Conservation (phyloP, 2,797 vertebrate species). For the Bradypus variegatus region DNA sequence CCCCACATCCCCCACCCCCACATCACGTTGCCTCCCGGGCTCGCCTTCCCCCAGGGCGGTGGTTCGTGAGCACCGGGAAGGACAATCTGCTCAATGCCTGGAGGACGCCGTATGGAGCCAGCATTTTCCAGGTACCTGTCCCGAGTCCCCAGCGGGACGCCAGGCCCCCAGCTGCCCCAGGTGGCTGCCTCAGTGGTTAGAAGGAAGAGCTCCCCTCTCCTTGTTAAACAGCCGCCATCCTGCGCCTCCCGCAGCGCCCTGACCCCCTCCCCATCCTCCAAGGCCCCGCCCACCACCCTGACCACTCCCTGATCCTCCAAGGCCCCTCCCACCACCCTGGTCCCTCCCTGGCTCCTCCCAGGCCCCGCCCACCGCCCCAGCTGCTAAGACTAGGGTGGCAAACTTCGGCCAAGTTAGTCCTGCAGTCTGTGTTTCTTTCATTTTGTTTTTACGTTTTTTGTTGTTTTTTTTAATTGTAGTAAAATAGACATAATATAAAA, state of each 20-base stretch:
- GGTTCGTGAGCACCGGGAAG: constrained; percentile 91
- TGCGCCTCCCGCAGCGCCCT: not conserved
- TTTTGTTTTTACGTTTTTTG: too few relatives aligned
- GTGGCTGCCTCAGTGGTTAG: not conserved
- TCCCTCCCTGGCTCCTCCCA: too few relatives aligned
- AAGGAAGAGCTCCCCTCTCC: too few relatives aligned
- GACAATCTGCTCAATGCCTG: constrained; percentile 87
- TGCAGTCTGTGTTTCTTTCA: not conserved
- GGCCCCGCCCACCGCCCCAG: too few relatives aligned
- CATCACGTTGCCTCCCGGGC: accelerated
- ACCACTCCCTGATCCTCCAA: too few relatives aligned
- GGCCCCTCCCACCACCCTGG: too few relatives aligned
- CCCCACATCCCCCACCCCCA: accelerated
- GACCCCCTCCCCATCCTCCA: not conserved
- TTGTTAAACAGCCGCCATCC: too few relatives aligned
- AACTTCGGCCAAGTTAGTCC: not conserved
- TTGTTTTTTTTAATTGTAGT: too few relatives aligned
- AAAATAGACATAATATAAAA: too few relatives aligned
- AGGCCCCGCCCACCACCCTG: not conserved
- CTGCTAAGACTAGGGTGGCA: not conserved
- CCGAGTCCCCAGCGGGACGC: not conserved
- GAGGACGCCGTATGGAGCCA: constrained; percentile 86
- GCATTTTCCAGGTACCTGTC: constrained; percentile 85
- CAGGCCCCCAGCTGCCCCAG: not conserved
- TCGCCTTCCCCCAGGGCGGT: constrained; percentile 77